A percentile compares a stretch with the other conserved stretches of the same genome.
Conservation (phyloP, 2,888 invertebrate species). For the Neoitamus cyanurus region DNA sequence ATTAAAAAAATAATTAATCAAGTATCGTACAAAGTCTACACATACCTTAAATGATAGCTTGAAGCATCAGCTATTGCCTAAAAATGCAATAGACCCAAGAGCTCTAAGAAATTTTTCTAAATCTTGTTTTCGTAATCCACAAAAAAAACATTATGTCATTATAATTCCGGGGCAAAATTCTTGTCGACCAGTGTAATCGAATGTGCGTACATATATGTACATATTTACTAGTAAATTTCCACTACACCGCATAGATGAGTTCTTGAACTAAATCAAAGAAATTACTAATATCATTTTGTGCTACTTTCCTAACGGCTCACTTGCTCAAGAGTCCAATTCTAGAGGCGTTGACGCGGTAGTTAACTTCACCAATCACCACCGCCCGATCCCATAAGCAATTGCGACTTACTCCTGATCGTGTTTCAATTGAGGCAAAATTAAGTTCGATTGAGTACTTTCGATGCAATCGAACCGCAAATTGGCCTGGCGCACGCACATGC, state of each 20-base stretch:
- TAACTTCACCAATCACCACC: too few relatives aligned
- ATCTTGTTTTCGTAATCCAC: too few relatives aligned
- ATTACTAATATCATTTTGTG: not conserved
- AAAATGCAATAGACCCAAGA: too few relatives aligned
- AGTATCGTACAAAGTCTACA: too few relatives aligned
- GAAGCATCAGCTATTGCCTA: too few relatives aligned
- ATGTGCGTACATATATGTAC: not conserved
- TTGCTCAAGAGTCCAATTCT: not conserved
- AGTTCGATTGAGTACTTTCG: not conserved
- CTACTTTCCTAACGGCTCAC: not conserved
- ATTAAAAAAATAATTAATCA: too few relatives aligned
- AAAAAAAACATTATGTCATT: too few relatives aligned
- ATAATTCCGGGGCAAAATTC: too few relatives aligned
- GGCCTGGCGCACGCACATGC: not conserved
- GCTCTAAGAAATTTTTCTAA: too few relatives aligned
- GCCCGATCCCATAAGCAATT: not conserved
- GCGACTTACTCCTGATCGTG: not conserved
- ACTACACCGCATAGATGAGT: not conserved
- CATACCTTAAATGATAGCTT: too few relatives aligned
- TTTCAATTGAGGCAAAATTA: not conserved
- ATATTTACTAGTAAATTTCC: not conserved
- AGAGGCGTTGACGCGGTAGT: not conserved
- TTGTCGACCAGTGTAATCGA: too few relatives aligned
- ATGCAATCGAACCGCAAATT: not conserved
- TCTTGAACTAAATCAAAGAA: not conserved